Percentiles rank a stretch among this genome's conserved stretches.
Conservation (phyloP, 2,113 vertebrate genomes). For the Delphinapterus leucas region DNA sequence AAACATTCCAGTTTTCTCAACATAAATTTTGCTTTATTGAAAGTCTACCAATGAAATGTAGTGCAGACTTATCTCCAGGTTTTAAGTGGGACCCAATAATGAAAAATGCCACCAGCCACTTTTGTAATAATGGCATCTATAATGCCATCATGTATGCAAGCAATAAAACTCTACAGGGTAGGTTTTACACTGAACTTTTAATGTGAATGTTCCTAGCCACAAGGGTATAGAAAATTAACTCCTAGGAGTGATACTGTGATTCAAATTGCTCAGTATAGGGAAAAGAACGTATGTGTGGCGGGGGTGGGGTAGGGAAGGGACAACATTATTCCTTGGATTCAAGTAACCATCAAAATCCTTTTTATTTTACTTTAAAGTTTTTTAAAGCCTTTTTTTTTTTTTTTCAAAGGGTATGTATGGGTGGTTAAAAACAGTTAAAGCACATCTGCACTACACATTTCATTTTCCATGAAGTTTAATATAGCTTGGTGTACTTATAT, state of each 20-base stretch:
- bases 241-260: neutral
- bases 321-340: neutral
- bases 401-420: neutral
- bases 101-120: constrained; percentile 49
- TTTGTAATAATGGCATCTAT: neutral
- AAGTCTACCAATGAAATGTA: neutral
- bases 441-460: neutral
- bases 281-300: neutral
- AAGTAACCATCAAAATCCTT: neutral
- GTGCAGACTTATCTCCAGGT: constrained; percentile 24
- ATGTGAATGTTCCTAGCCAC: neutral
- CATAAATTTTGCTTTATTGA: constrained; percentile 1
- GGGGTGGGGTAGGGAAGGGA: neutral
- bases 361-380: neutral
- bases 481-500: neutral
- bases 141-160: constrained; percentile 46
- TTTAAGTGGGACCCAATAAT: neutral
- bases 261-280: neutral
- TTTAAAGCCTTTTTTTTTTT: neutral
- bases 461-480: neutral
- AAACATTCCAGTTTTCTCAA: constrained; percentile 25
- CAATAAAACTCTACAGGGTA: constrained; percentile 62
- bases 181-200: constrained; percentile 23
- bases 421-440: neutral
- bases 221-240: neutral